A percentile compares a stretch with the other conserved stretches of the same genome.
Evolutionary conservation across 2,888 invertebrate species (phyloP).

Genomic region (Scelioninae gen. 1): DNA sequence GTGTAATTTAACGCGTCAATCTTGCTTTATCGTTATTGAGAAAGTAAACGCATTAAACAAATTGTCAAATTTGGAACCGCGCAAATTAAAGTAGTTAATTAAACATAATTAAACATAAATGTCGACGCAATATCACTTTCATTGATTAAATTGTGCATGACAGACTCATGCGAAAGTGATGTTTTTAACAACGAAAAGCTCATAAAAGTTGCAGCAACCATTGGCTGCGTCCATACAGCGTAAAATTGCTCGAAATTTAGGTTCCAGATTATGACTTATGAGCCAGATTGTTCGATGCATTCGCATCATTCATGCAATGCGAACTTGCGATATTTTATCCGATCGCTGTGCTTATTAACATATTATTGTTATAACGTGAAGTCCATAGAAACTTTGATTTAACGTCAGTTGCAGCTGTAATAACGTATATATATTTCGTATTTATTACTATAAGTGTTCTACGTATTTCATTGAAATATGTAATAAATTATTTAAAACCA

Average conservation of each 20-base stretch:
- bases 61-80: constrained; percentile 20
- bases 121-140: constrained; percentile 55
- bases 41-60: constrained; percentile 15
- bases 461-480: too few species aligned
- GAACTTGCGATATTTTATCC: constrained; percentile 41
- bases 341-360: constrained; percentile 35
- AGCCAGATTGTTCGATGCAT: constrained; percentile 38
- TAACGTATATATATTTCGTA: too few species aligned
- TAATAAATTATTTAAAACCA: too few species aligned
- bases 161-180: constrained; percentile 49
- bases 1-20: constrained; percentile 5
- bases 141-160: constrained; percentile 61
- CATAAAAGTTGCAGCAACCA: constrained; percentile 43
- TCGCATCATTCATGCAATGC: constrained; percentile 33
- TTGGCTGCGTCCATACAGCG: constrained; percentile 46
- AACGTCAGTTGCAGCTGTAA: not conserved
- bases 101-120: constrained; percentile 51
- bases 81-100: constrained; percentile 18
- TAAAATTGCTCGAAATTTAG: constrained; percentile 60
- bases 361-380: constrained; percentile 21
- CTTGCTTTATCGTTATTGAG: constrained; percentile 9
- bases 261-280: constrained; percentile 54
- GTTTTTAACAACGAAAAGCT: constrained; percentile 46
- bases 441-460: too few species aligned
- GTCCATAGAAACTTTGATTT: not conserved